These are phyloP conservation scores for Pentamera pediparva DNA, from an alignment of 53 echinoderm and acorn worm species.

Conservation along the genomic window DNA sequence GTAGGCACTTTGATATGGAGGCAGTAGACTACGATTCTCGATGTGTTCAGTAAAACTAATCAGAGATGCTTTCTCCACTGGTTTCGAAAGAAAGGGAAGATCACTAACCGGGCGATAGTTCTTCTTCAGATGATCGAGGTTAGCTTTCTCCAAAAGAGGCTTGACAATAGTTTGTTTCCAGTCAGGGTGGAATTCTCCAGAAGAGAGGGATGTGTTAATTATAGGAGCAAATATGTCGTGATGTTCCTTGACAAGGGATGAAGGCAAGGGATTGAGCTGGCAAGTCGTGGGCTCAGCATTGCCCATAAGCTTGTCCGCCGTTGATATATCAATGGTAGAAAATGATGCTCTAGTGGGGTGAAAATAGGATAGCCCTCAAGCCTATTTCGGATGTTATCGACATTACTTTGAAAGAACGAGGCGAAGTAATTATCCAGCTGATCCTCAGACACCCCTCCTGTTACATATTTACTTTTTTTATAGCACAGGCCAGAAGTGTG, in stretches of 20 bases:
- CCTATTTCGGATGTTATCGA: background rate
- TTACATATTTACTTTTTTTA: too few species aligned
- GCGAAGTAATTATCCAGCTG: constrained; percentile 11
- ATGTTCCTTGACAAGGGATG: constrained; percentile 9
- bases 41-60: constrained; percentile 15
- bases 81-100: too few species aligned
- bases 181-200: constrained; percentile 15
- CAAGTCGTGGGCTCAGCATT: constrained; percentile 24
- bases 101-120: constrained; percentile 18
- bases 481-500: too few species aligned
- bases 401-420: constrained; percentile 1
- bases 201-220: too few species aligned
- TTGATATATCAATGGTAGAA: background rate
- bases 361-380: constrained; percentile 6
- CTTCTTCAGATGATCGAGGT: background rate
- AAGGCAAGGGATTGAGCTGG: constrained; percentile 2
- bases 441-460: constrained; percentile 5
- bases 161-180: constrained; percentile 26
- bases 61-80: too few species aligned
- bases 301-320: background rate
- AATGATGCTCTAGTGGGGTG: background rate
- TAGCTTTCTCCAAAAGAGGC: background rate
- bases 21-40: background rate
- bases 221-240: constrained; percentile 16
- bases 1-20: constrained; percentile 23